Conservation (phyloP, 2,797 vertebrate genomes). For the Thaleichthys pacificus region DNA sequence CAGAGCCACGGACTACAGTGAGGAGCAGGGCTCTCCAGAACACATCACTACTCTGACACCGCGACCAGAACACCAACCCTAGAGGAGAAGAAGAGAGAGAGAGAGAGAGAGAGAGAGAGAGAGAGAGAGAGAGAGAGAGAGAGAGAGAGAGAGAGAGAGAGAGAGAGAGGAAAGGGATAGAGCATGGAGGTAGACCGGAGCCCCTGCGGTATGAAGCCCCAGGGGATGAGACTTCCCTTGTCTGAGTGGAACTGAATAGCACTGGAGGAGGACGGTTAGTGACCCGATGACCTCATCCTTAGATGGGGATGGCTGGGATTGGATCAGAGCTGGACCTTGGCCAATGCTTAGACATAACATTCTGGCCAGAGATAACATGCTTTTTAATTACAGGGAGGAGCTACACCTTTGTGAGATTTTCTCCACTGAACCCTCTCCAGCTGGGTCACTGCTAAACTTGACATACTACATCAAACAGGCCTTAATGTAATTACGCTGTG, state of each 20-base stretch:
- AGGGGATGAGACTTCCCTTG: slow-evolving; percentile 70
- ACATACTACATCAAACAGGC: slow-evolving; percentile 74
- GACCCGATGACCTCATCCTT: slow-evolving; percentile 80
- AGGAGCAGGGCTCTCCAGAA: too few species aligned
- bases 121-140: slow-evolving; percentile 42
- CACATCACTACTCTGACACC: too few species aligned
- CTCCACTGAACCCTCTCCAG: slow-evolving; percentile 67
- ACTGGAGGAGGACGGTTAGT: slow-evolving; percentile 79
- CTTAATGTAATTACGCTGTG: slow-evolving; percentile 70
- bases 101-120: slow-evolving; percentile 52
- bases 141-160: neutral
- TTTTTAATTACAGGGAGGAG: slow-evolving; percentile 82
- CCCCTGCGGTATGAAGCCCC: slow-evolving; percentile 58
- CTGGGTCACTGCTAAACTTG: slow-evolving; percentile 67
- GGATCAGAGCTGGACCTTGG: slow-evolving; percentile 77
- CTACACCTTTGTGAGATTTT: slow-evolving; percentile 77
- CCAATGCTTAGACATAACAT: slow-evolving; percentile 81
- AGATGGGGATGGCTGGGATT: slow-evolving; percentile 82
- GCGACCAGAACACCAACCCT: too few species aligned
- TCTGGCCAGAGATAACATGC: slow-evolving; percentile 82
- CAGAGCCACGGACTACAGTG: too few species aligned
- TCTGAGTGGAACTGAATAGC: slow-evolving; percentile 68
- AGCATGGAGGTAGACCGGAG: slow-evolving; percentile 55
- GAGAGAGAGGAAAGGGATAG: slow-evolving; percentile 58
- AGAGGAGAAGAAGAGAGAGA: slow-evolving; percentile 5